Percentiles rank a stretch among this genome's conserved stretches.
phyloP scores from a whole-genome alignment of 2,797 vertebrate genomes.

The Margarornis squamiger region DNA sequence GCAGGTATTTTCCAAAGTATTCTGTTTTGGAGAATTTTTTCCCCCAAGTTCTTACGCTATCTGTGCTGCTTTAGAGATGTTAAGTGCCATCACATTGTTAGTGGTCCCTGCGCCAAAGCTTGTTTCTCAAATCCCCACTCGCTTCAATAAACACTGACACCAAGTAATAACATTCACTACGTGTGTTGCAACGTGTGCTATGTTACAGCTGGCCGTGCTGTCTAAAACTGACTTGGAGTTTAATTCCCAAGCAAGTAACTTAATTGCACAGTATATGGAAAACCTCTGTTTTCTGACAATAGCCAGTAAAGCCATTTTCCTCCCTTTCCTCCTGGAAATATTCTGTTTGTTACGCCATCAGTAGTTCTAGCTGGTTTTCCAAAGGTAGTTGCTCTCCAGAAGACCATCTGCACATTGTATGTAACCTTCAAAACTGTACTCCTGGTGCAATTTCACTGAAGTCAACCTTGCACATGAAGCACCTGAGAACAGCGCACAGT shows the following conservation, averaged over 20 bases:
- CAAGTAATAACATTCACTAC: not conserved
- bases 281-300: conserved; percentile 18
- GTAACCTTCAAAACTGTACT: not conserved
- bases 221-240: not conserved
- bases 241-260: conserved; percentile 23
- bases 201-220: not conserved
- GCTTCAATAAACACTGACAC: conserved; percentile 36
- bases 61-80: not conserved
- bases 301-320: not conserved
- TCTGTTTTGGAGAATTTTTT: not conserved
- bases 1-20: conserved; percentile 3
- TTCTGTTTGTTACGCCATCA: not conserved
- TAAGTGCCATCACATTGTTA: not conserved
- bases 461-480: not conserved
- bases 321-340: conserved; percentile 15
- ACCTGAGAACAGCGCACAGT: not conserved
- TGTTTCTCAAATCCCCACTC: conserved; percentile 19
- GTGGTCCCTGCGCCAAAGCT: not conserved
- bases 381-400: not conserved
- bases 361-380: not conserved
- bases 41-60: not conserved
- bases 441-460: not conserved
- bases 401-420: not conserved
- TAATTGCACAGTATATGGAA: conserved; percentile 12
- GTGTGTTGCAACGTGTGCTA: conserved; percentile 28